Conservation (phyloP, 2,888 invertebrate species). For the Odontothrips loti region DNA sequence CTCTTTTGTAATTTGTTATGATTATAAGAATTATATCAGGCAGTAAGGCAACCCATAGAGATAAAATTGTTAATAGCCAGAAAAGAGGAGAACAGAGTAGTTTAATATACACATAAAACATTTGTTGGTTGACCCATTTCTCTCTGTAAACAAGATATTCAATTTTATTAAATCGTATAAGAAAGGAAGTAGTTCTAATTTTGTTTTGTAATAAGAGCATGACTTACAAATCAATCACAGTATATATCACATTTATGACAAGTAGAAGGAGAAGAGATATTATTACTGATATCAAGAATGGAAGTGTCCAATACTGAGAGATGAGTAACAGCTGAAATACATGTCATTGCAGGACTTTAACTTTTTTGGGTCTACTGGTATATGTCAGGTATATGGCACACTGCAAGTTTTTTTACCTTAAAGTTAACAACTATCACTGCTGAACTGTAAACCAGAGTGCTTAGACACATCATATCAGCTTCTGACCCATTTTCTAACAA, state of each 20-base stretch:
- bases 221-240: slow-evolving; percentile 58
- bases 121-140: slow-evolving; percentile 44
- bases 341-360: too few species aligned
- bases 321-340: slow-evolving; percentile 53
- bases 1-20: background rate
- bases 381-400: too few species aligned
- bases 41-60: slow-evolving; percentile 51
- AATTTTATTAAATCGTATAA: too few species aligned
- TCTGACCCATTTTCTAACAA: slow-evolving; percentile 34
- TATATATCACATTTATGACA: slow-evolving; percentile 54
- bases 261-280: slow-evolving; percentile 57
- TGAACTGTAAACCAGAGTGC: slow-evolving; percentile 56
- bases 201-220: slow-evolving; percentile 24
- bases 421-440: slow-evolving; percentile 57
- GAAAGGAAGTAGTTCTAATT: background rate
- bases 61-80: slow-evolving; percentile 56
- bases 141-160: background rate
- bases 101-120: slow-evolving; percentile 58
- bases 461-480: slow-evolving; percentile 53
- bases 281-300: slow-evolving; percentile 52
- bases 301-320: slow-evolving; percentile 56
- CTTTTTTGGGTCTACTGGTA: too few species aligned
- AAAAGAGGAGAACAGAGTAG: slow-evolving; percentile 57
- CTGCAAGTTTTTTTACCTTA: slow-evolving; percentile 45
- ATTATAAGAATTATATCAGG: slow-evolving; percentile 52